Evolutionary conservation across 1,140 invertebrate species (phyloP).

Genomic region (Cyclargus thomasi): DNA sequence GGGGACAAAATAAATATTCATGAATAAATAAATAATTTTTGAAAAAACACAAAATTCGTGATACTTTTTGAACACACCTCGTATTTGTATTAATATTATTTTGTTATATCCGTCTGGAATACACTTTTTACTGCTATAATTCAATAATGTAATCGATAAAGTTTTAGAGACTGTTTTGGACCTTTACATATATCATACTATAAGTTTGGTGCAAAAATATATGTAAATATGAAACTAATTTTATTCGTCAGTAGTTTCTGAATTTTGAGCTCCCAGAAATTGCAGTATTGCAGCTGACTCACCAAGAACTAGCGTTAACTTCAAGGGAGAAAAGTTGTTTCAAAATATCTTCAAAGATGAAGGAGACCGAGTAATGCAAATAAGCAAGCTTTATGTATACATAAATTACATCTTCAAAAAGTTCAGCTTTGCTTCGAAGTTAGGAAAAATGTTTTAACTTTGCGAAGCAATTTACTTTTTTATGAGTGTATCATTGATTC

Average conservation of each 20-base stretch:
- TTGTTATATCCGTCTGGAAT: no score
- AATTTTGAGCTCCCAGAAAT: constrained; percentile 28
- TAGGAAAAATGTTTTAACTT: constrained; percentile 43
- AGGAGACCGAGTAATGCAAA: constrained; percentile 47
- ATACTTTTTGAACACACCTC: no score
- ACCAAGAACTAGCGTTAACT: constrained; percentile 54
- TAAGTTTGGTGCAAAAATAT: neutral
- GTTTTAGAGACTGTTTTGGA: no score
- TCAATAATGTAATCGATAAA: no score
- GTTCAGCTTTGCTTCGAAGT: constrained; percentile 36
- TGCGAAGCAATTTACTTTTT: neutral
- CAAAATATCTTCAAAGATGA: constrained; percentile 49
- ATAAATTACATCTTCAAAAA: constrained; percentile 47
- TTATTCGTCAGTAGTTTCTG: constrained; percentile 20
- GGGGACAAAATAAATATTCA: no score
- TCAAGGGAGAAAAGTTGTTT: constrained; percentile 53
- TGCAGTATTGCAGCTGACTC: constrained; percentile 43
- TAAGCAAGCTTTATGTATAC: constrained; percentile 49
- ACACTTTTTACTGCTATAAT: no score
- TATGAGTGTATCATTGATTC: constrained; percentile 3
- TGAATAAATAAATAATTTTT: no score
- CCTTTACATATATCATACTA: no score
- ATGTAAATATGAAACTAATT: constrained; percentile 16
- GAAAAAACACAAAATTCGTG: no score
- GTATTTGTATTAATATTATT: no score